phyloP scores from a whole-genome alignment of 2,113 vertebrate species.

The Archocentrus centrarchus region DNA sequence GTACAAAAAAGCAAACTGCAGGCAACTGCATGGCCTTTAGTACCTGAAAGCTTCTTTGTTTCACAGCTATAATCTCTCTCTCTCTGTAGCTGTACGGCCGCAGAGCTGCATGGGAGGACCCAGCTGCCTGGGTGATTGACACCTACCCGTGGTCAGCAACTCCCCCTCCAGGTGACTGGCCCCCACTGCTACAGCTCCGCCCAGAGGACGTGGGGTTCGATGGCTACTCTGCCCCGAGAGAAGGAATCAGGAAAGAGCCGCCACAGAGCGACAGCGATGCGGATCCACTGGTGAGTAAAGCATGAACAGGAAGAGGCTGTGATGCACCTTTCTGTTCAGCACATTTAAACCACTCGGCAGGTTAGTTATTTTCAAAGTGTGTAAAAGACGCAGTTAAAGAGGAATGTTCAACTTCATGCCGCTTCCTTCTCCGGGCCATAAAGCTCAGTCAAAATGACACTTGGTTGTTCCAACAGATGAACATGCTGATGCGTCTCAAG shows the following conservation, averaged over 20 bases:
- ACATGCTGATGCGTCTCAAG: slow-evolving; percentile 97
- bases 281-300: slow-evolving; percentile 91
- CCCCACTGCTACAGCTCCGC: slow-evolving; percentile 92
- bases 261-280: slow-evolving; percentile 90
- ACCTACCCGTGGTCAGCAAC: slow-evolving; percentile 92
- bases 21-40: not conserved
- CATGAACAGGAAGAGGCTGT: not conserved
- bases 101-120: slow-evolving; percentile 94
- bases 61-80: not conserved
- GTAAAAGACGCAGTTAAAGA: not conserved
- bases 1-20: no score
- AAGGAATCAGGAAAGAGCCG: slow-evolving; percentile 87
- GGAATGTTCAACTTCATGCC: no score
- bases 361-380: not conserved
- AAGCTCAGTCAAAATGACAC: not conserved
- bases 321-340: not conserved
- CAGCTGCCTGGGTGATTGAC: slow-evolving; percentile 96
- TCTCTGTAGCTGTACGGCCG: slow-evolving; percentile 89
- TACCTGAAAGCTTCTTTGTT: not conserved
- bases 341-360: not conserved
- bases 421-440: not conserved
- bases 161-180: slow-evolving; percentile 92
- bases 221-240: slow-evolving; percentile 88
- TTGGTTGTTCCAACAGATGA: slow-evolving; percentile 87
- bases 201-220: slow-evolving; percentile 98